Percentiles rank a stretch among this genome's conserved stretches.
Conservation (phyloP, 2,113 vertebrate species). For the Glaucidium brasilianum region DNA sequence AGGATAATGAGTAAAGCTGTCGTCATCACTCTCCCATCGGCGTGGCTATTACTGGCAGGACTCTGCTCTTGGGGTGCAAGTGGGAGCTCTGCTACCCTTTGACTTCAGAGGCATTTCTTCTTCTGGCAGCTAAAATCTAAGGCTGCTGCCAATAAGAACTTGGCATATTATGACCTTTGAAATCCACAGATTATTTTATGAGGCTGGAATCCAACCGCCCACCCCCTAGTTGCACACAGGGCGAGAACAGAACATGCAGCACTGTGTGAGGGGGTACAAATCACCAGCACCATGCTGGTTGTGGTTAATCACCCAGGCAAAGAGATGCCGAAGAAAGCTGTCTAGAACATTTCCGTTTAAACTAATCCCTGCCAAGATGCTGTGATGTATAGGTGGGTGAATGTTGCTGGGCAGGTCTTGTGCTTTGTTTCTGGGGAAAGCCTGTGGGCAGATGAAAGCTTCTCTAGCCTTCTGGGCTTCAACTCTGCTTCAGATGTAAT, state of each 20-base stretch:
- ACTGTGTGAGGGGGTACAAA: fast-evolving
- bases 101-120: not conserved
- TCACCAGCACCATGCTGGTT: fast-evolving
- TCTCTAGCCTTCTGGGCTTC: not conserved
- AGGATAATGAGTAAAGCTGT: not conserved
- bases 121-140: not conserved
- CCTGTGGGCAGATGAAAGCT: not conserved
- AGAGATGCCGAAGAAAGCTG: not conserved
- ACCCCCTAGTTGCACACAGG: fast-evolving
- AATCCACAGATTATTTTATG: not conserved
- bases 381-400: fast-evolving
- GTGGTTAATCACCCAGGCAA: not conserved
- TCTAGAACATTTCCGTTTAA: not conserved
- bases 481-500: not conserved
- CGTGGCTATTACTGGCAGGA: not conserved
- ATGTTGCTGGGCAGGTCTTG: not conserved
- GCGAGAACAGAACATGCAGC: not conserved
- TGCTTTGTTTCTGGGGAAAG: not conserved
- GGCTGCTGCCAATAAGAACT: not conserved
- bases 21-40: fast-evolving
- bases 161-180: not conserved
- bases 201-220: not conserved
- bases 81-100: not conserved
- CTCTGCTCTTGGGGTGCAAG: not conserved
- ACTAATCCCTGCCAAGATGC: not conserved